phyloP scores from a whole-genome alignment of 1,140 invertebrate genomes.

The Drosophila quadrilineata region DNA sequence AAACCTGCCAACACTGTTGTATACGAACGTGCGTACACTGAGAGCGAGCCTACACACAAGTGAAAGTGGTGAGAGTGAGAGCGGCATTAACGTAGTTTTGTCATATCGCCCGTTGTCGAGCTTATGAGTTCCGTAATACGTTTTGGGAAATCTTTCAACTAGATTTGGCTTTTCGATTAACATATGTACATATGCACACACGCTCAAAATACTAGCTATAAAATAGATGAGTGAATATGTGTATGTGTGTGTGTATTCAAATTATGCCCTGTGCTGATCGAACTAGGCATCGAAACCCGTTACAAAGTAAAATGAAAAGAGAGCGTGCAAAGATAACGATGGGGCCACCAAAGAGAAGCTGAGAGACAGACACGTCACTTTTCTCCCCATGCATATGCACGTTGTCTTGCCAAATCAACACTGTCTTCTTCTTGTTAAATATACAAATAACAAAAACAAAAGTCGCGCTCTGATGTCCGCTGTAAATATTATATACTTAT shows the following conservation, averaged over 20 bases:
- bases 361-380: slow-evolving; percentile 66
- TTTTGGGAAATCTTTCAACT: slow-evolving; percentile 34
- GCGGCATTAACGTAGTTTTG: slow-evolving; percentile 26
- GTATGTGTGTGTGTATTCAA: slow-evolving; percentile 32
- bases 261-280: slow-evolving; percentile 43
- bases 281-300: slow-evolving; percentile 56
- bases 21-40: neutral
- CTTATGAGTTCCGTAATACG: slow-evolving; percentile 65
- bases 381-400: neutral
- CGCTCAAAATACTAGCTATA: neutral
- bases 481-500: slow-evolving; percentile 54
- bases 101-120: slow-evolving; percentile 28
- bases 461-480: slow-evolving; percentile 56
- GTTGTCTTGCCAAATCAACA: slow-evolving; percentile 49
- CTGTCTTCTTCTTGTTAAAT: no score
- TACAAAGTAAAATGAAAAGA: slow-evolving; percentile 39
- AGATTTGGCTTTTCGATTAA: slow-evolving; percentile 7
- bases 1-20: no score
- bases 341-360: slow-evolving; percentile 34
- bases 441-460: no score
- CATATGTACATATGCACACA: neutral
- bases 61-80: slow-evolving; percentile 69
- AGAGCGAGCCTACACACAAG: slow-evolving; percentile 44
- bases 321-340: slow-evolving; percentile 32
- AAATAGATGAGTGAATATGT: neutral